Evolutionary conservation across 2,888 invertebrate genomes (phyloP).

Genomic region (Eucera pruinosa): DNA sequence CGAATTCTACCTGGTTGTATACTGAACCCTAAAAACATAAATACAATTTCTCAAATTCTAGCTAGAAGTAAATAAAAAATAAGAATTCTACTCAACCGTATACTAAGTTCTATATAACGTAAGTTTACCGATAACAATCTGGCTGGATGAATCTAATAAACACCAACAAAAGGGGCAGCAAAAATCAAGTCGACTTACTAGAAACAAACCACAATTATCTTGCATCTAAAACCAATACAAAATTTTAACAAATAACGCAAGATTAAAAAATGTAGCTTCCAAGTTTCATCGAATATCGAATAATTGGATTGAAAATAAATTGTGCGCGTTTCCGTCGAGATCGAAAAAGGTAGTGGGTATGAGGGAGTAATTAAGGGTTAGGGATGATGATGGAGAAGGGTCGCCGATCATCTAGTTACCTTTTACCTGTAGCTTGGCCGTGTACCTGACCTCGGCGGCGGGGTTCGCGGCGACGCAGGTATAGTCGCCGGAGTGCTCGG

Average conservation of each 20-base stretch:
- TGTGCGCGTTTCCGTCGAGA: slow-evolving; percentile 31
- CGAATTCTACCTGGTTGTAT: not conserved
- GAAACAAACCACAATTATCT: not conserved
- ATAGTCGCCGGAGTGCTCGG: slow-evolving; percentile 91
- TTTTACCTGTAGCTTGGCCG: slow-evolving; percentile 92
- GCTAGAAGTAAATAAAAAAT: not conserved
- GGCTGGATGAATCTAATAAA: not conserved
- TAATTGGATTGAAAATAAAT: not conserved
- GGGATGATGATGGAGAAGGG: slow-evolving; percentile 68
- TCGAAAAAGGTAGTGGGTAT: slow-evolving; percentile 41
- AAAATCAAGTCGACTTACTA: not conserved
- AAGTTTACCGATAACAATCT: too few relatives aligned
- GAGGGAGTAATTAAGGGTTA: not conserved
- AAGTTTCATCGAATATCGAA: too few relatives aligned
- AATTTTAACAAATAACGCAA: too few relatives aligned
- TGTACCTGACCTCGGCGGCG: slow-evolving; percentile 91
- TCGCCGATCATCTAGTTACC: slow-evolving; percentile 87
- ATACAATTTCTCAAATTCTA: not conserved
- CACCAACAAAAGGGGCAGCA: not conserved
- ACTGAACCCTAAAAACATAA: not conserved
- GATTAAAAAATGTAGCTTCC: not conserved
- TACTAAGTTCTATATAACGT: too few relatives aligned
- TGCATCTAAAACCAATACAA: too few relatives aligned
- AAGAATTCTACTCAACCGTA: too few relatives aligned
- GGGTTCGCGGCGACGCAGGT: slow-evolving; percentile 92